Percentiles rank a stretch among this genome's conserved stretches.
These are phyloP conservation scores for Drosophila ochracea DNA, from an alignment of 2,888 invertebrate genomes.

Conservation along the genomic window DNA sequence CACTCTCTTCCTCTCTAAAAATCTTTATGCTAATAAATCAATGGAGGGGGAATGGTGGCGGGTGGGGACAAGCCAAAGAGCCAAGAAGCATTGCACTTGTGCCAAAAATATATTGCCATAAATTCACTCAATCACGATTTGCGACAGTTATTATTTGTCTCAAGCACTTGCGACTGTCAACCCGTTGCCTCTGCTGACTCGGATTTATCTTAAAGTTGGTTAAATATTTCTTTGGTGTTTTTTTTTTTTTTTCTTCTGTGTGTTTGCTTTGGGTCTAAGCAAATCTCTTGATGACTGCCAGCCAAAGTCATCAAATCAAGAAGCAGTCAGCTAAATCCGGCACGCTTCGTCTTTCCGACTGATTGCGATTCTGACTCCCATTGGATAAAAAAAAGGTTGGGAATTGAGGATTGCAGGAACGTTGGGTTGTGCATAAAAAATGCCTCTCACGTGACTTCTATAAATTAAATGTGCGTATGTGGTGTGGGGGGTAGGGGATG, in stretches of 20 bases:
- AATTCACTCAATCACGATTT: slow-evolving; percentile 75
- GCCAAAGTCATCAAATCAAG: slow-evolving; percentile 68
- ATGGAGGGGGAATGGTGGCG: background rate
- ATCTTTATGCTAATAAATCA: slow-evolving; percentile 53
- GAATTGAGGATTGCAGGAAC: background rate
- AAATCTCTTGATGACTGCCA: slow-evolving; percentile 45
- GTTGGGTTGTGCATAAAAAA: slow-evolving; percentile 59
- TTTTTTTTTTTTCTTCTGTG: background rate
- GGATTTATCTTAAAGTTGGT: slow-evolving; percentile 17
- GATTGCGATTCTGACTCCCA: slow-evolving; percentile 40
- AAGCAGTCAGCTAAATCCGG: slow-evolving; percentile 49
- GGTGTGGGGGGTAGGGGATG: background rate
- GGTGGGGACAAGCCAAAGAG: slow-evolving; percentile 3
- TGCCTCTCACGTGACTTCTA: slow-evolving; percentile 75
- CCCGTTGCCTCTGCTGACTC: slow-evolving; percentile 26
- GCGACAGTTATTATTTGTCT: slow-evolving; percentile 74
- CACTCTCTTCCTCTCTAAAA: background rate
- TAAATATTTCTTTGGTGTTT: background rate
- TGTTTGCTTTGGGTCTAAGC: slow-evolving; percentile 24
- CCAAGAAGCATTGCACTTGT: slow-evolving; percentile 57
- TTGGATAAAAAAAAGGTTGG: background rate
- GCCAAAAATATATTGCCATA: slow-evolving; percentile 44
- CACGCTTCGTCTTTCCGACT: slow-evolving; percentile 43
- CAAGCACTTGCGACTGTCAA: slow-evolving; percentile 49
- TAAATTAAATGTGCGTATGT: slow-evolving; percentile 69